These are phyloP conservation scores for Python bivittatus DNA, from an alignment of 2,113 vertebrate genomes.

Conservation along the genomic window DNA sequence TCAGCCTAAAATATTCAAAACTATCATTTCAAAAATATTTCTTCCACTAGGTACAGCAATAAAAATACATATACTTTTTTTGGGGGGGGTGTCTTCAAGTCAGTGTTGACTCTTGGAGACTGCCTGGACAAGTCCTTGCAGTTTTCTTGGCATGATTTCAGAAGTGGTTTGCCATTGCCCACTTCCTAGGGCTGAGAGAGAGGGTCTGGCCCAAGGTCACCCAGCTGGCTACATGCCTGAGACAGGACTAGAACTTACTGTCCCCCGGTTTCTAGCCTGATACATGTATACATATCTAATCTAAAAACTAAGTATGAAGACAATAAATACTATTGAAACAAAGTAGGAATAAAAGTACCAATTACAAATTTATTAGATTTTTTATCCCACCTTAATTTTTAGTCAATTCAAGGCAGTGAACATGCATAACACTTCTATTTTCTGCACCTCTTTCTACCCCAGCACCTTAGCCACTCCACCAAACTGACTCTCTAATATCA, in stretches of 20 bases:
- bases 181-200: no score
- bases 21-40: slow-evolving; percentile 30
- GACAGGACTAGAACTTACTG: no score
- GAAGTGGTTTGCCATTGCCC: no score
- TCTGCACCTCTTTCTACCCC: background rate
- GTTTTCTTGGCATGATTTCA: no score
- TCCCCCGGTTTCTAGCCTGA: no score
- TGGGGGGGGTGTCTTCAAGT: no score
- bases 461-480: background rate
- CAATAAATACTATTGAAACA: slow-evolving; percentile 32
- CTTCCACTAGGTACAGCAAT: slow-evolving; percentile 1
- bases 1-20: slow-evolving; percentile 37
- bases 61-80: slow-evolving; percentile 5
- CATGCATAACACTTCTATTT: background rate
- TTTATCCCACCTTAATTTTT: background rate
- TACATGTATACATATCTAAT: slow-evolving; percentile 3
- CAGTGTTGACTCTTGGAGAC: no score
- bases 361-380: slow-evolving; percentile 23
- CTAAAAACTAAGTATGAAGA: slow-evolving; percentile 31
- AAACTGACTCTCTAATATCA: background rate
- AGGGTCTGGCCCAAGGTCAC: no score
- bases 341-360: slow-evolving; percentile 18
- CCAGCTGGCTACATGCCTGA: no score
- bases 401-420: background rate
- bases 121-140: no score